Conservation (phyloP, 2,888 invertebrate genomes). For the Chironomus tentans region DNA sequence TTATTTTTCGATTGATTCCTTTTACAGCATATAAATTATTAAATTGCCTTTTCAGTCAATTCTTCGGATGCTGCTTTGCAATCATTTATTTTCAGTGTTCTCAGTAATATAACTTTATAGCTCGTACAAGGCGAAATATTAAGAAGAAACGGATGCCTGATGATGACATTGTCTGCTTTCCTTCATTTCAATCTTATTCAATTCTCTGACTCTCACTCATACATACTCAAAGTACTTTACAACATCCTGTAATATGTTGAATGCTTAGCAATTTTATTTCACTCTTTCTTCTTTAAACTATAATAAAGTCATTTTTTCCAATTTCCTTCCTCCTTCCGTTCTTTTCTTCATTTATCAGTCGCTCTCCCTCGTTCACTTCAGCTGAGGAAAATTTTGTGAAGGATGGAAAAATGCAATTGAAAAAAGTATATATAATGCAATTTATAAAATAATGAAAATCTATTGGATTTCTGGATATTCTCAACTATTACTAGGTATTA, state of each 20-base stretch:
- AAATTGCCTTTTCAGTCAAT: neutral
- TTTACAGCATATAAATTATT: neutral
- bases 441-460: conserved; percentile 24
- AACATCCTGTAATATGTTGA: neutral
- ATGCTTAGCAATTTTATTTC: neutral
- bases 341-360: neutral
- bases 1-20: conserved; percentile 1
- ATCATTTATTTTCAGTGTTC: too few relatives aligned
- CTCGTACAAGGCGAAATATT: neutral
- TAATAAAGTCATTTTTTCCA: conserved; percentile 23
- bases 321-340: conserved; percentile 14
- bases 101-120: neutral
- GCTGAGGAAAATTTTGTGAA: neutral
- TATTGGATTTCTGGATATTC: neutral
- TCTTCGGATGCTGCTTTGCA: too few relatives aligned
- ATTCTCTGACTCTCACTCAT: neutral
- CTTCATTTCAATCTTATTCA: neutral
- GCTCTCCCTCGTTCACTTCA: neutral
- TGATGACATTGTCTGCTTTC: conserved; percentile 20
- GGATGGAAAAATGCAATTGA: conserved; percentile 19
- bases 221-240: neutral
- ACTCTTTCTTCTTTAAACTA: neutral
- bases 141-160: conserved; percentile 18
- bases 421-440: conserved; percentile 11
- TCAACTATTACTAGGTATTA: too few relatives aligned